These are phyloP conservation scores for Ephestia elutella DNA, from an alignment of 1,140 invertebrate species.

Conservation along the genomic window DNA sequence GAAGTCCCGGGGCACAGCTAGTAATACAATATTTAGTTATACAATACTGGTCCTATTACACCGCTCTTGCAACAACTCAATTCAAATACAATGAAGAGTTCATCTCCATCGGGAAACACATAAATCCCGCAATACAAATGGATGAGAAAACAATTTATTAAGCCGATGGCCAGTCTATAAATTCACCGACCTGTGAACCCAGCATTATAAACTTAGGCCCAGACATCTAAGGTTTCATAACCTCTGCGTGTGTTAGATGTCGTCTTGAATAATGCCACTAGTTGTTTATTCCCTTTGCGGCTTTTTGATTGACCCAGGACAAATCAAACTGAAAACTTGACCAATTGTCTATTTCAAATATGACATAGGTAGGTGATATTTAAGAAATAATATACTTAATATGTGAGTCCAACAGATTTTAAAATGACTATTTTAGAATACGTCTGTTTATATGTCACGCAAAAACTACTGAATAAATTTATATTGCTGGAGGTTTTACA, in stretches of 20 bases:
- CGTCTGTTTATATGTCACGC: too few relatives aligned
- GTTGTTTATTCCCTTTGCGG: background rate
- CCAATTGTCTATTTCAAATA: too few relatives aligned
- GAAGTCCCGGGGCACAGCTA: too few relatives aligned
- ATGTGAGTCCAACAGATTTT: too few relatives aligned
- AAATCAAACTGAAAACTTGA: too few relatives aligned
- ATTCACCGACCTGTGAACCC: slow-evolving; percentile 7
- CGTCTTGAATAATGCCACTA: slow-evolving; percentile 4
- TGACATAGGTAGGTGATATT: too few relatives aligned
- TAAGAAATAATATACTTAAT: too few relatives aligned
- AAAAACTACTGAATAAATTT: too few relatives aligned
- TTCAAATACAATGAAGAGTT: background rate
- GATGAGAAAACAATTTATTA: slow-evolving; percentile 14
- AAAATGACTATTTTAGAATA: too few relatives aligned
- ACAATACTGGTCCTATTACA: too few relatives aligned
- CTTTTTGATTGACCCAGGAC: background rate
- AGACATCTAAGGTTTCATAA: background rate
- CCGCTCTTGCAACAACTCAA: background rate
- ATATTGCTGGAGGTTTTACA: too few relatives aligned
- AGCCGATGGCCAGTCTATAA: slow-evolving; percentile 8
- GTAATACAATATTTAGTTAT: too few relatives aligned
- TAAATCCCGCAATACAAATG: background rate
- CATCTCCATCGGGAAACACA: background rate
- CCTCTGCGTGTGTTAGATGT: background rate
- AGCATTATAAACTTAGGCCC: background rate